phyloP scores from a whole-genome alignment of 2,113 vertebrate genomes.

The Silurus glanis region DNA sequence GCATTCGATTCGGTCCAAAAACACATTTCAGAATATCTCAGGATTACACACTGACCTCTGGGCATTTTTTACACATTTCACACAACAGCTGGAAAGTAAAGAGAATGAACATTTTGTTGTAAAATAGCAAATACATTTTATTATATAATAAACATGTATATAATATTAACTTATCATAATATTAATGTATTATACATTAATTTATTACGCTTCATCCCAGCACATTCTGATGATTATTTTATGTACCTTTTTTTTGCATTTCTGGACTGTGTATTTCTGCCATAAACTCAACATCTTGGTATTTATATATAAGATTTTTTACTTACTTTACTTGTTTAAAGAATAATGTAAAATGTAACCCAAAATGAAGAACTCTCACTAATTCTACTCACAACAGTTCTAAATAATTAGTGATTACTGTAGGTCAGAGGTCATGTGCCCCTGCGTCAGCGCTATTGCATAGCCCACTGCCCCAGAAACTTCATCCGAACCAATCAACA shows the following conservation, averaged over 20 bases:
- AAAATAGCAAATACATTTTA: too few species aligned
- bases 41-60: constrained; percentile 1
- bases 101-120: too few species aligned
- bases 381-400: background rate
- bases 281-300: background rate
- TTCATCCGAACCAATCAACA: constrained; percentile 45
- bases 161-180: too few species aligned
- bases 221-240: background rate
- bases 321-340: background rate
- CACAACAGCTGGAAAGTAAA: background rate
- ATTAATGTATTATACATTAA: background rate
- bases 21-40: background rate
- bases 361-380: background rate
- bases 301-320: background rate
- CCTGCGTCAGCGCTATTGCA: background rate
- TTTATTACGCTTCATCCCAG: too few species aligned
- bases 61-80: background rate
- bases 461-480: constrained; percentile 44
- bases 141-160: too few species aligned
- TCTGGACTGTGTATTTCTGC: background rate
- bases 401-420: background rate
- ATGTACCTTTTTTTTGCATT: background rate
- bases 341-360: background rate
- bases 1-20: background rate
- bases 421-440: constrained; percentile 4